Evolutionary conservation across 1,140 invertebrate genomes (phyloP).

Genomic region (Portunus trituberculatus): DNA sequence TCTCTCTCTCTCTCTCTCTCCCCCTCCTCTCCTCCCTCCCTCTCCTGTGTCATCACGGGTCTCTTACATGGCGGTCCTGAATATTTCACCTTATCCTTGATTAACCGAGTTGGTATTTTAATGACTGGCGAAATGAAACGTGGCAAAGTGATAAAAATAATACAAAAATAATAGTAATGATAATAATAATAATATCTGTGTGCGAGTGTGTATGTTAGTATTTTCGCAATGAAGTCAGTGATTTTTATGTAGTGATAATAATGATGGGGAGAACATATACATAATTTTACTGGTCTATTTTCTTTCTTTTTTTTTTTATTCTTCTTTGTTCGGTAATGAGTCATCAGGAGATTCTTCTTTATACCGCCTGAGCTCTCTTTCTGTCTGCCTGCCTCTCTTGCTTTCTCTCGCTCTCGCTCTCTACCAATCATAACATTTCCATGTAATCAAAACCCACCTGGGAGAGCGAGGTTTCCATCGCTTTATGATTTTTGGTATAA

Average conservation of each 20-base stretch:
- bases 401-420: neutral
- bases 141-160: neutral
- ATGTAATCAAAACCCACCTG: neutral
- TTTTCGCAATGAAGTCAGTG: no score
- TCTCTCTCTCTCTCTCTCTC: no score
- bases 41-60: neutral
- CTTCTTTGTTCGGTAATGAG: neutral
- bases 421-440: neutral
- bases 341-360: neutral
- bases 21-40: neutral
- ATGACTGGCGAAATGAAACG: neutral
- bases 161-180: neutral
- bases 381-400: no score
- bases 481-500: conserved; percentile 28
- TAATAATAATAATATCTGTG: no score
- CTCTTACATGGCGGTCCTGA: conserved; percentile 10
- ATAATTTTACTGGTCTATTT: neutral
- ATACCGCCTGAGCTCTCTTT: neutral
- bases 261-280: neutral
- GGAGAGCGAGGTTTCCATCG: neutral
- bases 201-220: no score
- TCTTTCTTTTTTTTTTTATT: no score
- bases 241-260: no score
- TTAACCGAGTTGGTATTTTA: conserved; percentile 23
- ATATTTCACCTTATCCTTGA: conserved; percentile 14